Evolutionary conservation across 2,888 invertebrate species (phyloP), one percentile per base, ranked within the genome.

Genomic region (Drosophila cracens): DNA sequence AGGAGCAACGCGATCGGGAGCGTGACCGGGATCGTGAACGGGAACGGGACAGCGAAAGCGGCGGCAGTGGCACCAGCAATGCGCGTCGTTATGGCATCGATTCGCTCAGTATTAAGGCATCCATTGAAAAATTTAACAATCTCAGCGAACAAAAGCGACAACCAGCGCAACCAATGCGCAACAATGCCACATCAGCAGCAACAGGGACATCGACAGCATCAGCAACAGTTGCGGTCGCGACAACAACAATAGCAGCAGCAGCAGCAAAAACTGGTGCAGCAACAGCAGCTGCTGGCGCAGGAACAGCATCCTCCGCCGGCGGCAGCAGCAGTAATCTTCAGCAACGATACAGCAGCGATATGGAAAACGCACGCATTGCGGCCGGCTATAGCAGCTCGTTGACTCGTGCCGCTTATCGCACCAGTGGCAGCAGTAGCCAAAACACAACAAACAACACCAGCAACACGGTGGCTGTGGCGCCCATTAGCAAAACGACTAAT

Each of bases 121-220:
- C 92, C 40, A 92, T 92, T 25, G 92, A 93, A 72, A 92, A 92
- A 56, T 92, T 92, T 46, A 93, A 92, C 69, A 92, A 84, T 76
- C 89, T 91, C 7, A 93, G 92, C 62, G 91, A 91, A 66, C 92
- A 91, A 48, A 92, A 92, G 67, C 91, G 91, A 57, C 80, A 86
- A 40, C 91, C 91, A n/a, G 46, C 54, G 40, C 18, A 31, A 21
- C 3, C 46, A 29, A 10, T 67, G 53, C 63, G 81, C 13, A 54
- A 21, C 43, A 71, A 10, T 49, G 38, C 59, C 31, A 48, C 61
- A 48, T n/a, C 63, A 66, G 10, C 64, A 29, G 38, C 40, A 52
- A 21, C 46, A 21, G 16, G 40, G 8, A 10, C 61, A 29, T 25
- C 64, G 38, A 2, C 29, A 34, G 25, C 51, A 58, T 5, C 46